Evolutionary conservation across 2,797 vertebrate genomes (phyloP), one percentile per base, ranked within the genome.

Genomic region (Amblyraja radiata): DNA sequence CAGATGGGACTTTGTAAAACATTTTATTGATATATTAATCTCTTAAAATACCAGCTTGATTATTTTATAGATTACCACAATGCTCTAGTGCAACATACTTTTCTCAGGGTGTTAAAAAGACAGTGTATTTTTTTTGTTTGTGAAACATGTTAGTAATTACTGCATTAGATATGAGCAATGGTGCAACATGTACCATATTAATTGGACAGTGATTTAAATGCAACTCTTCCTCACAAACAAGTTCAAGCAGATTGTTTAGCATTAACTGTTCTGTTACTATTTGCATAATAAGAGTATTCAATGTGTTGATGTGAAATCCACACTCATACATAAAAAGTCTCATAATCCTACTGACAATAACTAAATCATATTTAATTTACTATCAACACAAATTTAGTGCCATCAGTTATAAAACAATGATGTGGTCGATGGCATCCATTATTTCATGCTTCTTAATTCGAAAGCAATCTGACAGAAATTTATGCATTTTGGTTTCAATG

Each of bases 21-120:
- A 65, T 65, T 65, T 88, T 88, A 88, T 88, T 32, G 61, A 65
- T 68, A 10, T 65, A 88, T 88, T 21, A 68, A 88, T 88, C 65
- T 88, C 14, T n/a, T 68, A 21, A 86, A 88, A 36, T 88, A 61
- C n/a, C 61, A 88, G n/a, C 28, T 88, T 28, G 1, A 86, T 6
- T 65, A 9, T 65, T 88, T 88, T 88, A 65, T n/a, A 65, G 14
- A 18, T 25, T 18, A 88, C 14, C 1, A n/a, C 16, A 65, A 65
- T 32, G 6, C n/a, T 65, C 61, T 21, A n/a, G 25, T n/a, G 25
- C 9, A 46, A 54, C 81, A 88, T 1, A 65, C 88, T 65, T 88
- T 16, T 65, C 2, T 25, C 28, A 6, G 36, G 8, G 28, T 14
- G 28, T 65, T 32, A 32, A 65, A 65, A 84, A 88, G 6, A 18